Evolutionary conservation across 2,888 invertebrate genomes (phyloP), one percentile per base, ranked within the genome.

Genomic region (Aphidoletes aphidimyza): DNA sequence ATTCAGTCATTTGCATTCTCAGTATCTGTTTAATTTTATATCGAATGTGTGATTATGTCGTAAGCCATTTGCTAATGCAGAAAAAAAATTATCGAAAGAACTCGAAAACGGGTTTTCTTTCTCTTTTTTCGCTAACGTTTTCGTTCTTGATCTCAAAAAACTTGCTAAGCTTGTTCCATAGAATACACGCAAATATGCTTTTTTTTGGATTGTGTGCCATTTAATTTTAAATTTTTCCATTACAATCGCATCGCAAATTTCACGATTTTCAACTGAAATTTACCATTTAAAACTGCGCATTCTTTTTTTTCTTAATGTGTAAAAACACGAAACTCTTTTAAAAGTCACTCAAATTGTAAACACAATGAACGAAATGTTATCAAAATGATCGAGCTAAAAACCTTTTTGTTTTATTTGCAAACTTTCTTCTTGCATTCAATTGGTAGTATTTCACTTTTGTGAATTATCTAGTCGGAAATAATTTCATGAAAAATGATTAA

Each of bases 331-430:
- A 69, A 69, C 34, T 69, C 69, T 69, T 69, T 69, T 30, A 69
- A 69, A 69, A 69, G 69, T 69, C 69, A 69, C 30, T 69, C 69
- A 30, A 69, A 30, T 69, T 69, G 26, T 6, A 69, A 69, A 69
- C 69, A 69, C 69, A 69, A 69, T 69, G 34, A n/a, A 69, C 69
- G 69, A 54, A 69, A 30, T 69, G 69, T 69, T 69, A 69, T 69
- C 30, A 3, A 0, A 11, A 26, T 3, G 69, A 30, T 30, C 69
- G 69, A 69, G 34, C 69, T 69, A 69, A 69, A 69, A 69, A 69
- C 69, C 69, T 69, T 14, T 14, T 42, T 42, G 14, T 42, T 69
- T 69, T 47, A 47, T 47, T 47, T 54, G 5, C 39, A 11, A 69
- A n/a, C 69, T 69, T 69, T 69, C 69, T 69, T 69, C n/a, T 26